A percentile compares a stretch with the other conserved stretches of the same genome.
Conservation (phyloP, 2,797 vertebrate genomes). For the Etheostoma nigrum region DNA sequence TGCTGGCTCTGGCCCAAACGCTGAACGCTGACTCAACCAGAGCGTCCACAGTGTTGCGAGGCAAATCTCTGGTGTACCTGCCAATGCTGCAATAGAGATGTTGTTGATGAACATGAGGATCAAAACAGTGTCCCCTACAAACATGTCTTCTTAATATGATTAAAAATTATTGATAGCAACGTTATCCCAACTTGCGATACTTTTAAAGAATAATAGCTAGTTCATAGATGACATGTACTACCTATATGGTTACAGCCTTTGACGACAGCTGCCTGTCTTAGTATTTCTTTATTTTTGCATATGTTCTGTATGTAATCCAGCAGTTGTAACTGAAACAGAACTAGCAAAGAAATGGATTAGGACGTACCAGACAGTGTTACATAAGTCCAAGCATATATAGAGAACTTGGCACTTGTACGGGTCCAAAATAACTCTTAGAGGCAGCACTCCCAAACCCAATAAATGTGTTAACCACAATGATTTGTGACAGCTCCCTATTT, state of each 20-base stretch:
- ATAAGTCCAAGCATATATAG: conserved; percentile 41
- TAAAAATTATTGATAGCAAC: background rate
- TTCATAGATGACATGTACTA: background rate
- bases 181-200: background rate
- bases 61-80: conserved; percentile 81
- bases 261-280: background rate
- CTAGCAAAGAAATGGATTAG: conserved; percentile 7
- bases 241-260: background rate
- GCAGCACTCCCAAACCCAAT: conserved; percentile 44
- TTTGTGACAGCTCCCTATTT: conserved; percentile 42
- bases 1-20: conserved; percentile 78
- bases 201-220: background rate
- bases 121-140: background rate
- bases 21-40: conserved; percentile 77
- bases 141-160: background rate
- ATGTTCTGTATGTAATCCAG: conserved; percentile 24
- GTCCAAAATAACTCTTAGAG: conserved; percentile 41
- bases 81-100: conserved; percentile 66
- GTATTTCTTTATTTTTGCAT: conserved; percentile 25
- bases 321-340: conserved; percentile 15
- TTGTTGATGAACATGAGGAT: background rate
- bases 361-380: conserved; percentile 41
- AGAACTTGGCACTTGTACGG: conserved; percentile 35
- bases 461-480: conserved; percentile 31
- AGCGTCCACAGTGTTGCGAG: conserved; percentile 78